Base-by-base conservation (phyloP, 2,113 vertebrate genomes). In the Catagonus wagneri region DNA sequence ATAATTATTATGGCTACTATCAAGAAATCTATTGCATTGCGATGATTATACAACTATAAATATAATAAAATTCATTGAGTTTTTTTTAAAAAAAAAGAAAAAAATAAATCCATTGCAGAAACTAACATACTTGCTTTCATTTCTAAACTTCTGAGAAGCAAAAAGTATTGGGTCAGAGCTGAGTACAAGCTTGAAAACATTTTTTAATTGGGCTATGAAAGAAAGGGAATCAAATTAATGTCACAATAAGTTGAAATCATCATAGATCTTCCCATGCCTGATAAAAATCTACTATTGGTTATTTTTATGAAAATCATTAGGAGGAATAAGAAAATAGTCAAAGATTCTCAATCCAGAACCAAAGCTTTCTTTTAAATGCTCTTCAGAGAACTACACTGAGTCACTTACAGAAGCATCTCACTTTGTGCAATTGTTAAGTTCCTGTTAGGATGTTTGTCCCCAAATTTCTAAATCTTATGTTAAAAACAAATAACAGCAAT, bases 251-350 rank as follows among this genome's bases (percentile, higher is more conserved):
- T 79, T 79, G 39, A 4, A 94, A 39, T 91, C 83, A 50, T 44
- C 76, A 72, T 16, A 90, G 20, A 83, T 75, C 17, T 54, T 34
- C 29, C 16, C 1, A 8, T 32, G 4, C 5, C 34, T 68, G 72
- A 83, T 76, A 89, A 63, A 89, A 63, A 90, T 22, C 3, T 85
- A 94, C 44, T 85, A 89, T 74, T 65, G 23, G 14, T 89, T 78
- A 94, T 95, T 91, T 83, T 90, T 91, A 65, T 94, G 75, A 84
- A 7, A 96, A 54, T n/a, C 54, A 91, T 17, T 52, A 90, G 7
- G 23, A 88, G 69, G 63, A 92, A 12, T 61, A 36, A 79, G 44
- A 87, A 93, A 93, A 75, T 6, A 54, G 4, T 74, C 50, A 89
- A 50, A 95, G 14, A 88, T 65, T 72, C 61, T 11, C 29, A 89